Percentiles rank a stretch among this genome's conserved stretches.
Evolutionary conservation across 2,113 vertebrate species (phyloP).

Genomic region (Pholis gunnellus): DNA sequence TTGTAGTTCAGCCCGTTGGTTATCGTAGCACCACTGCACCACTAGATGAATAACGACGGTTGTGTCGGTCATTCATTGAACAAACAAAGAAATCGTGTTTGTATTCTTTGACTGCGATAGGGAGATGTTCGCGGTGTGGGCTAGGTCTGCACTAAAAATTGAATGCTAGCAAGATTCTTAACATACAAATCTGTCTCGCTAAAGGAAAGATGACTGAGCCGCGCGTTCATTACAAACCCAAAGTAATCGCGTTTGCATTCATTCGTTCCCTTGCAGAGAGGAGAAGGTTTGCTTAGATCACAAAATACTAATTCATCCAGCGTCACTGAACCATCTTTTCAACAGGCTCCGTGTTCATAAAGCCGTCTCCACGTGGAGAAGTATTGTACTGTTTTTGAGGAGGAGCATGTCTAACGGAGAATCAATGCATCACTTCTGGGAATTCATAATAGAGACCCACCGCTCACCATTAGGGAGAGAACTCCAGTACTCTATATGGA

Average conservation of each 20-base stretch:
- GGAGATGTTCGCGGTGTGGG: neutral
- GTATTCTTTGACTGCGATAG: no score
- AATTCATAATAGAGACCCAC: neutral
- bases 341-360: neutral
- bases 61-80: no score
- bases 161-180: constrained; percentile 30
- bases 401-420: neutral
- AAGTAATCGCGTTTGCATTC: constrained; percentile 45
- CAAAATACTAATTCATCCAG: constrained; percentile 19
- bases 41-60: no score
- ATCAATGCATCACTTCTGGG: neutral
- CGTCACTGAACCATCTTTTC: neutral
- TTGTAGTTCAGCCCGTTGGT: constrained; percentile 27
- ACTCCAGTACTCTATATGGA: no score
- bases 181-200: constrained; percentile 12
- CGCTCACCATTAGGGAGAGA: no score
- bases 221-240: constrained; percentile 14
- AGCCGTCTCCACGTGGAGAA: neutral
- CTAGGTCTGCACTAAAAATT: constrained; percentile 3
- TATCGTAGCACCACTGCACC: neutral
- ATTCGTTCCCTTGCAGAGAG: constrained; percentile 16
- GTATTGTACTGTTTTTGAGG: neutral
- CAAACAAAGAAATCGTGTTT: no score
- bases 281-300: constrained; percentile 26
- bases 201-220: constrained; percentile 12